phyloP scores from a whole-genome alignment of 2,797 vertebrate genomes.

The Myoxocephalus aenaeus region DNA sequence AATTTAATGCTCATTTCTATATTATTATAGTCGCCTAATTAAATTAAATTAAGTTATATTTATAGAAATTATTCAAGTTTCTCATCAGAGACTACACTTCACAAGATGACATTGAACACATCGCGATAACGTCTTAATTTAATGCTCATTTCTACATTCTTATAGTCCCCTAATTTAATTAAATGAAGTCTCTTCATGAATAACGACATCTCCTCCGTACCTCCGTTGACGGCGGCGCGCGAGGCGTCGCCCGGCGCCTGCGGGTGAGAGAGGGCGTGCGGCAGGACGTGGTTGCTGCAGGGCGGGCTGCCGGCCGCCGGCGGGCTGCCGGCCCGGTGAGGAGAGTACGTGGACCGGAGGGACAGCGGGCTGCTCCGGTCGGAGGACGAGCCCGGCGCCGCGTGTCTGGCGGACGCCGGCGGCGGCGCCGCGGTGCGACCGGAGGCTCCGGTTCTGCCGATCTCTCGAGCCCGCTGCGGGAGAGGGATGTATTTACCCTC shows the following conservation, averaged over 20 bases:
- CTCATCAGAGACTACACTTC: no score
- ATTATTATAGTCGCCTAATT: no score
- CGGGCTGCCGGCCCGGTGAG: conserved; percentile 73
- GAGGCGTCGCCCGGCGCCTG: conserved; percentile 64
- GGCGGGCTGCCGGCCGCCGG: conserved; percentile 58
- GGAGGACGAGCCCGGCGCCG: conserved; percentile 74
- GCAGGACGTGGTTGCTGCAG: conserved; percentile 53
- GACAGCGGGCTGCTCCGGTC: conserved; percentile 77
- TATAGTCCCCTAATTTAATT: no score
- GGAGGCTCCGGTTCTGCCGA: conserved; percentile 69
- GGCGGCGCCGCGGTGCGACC: conserved; percentile 34
- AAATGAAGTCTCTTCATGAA: no score
- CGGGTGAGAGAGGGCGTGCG: conserved; percentile 77
- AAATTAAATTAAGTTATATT: no score
- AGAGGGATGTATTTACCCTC: conserved; percentile 89
- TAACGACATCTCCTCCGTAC: conserved; percentile 12
- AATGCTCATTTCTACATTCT: no score
- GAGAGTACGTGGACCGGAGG: conserved; percentile 66
- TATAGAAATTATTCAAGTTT: no score
- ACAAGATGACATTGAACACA: no score
- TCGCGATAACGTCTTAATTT: no score
- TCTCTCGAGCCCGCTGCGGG: conserved; percentile 87
- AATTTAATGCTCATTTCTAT: no score
- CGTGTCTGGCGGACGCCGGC: conserved; percentile 56
- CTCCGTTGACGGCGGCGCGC: conserved; percentile 77